Percentiles rank a stretch among this genome's conserved stretches.
These are phyloP conservation scores for Micrastur ruficollis DNA, from an alignment of 2,797 vertebrate species.

Conservation along the genomic window DNA sequence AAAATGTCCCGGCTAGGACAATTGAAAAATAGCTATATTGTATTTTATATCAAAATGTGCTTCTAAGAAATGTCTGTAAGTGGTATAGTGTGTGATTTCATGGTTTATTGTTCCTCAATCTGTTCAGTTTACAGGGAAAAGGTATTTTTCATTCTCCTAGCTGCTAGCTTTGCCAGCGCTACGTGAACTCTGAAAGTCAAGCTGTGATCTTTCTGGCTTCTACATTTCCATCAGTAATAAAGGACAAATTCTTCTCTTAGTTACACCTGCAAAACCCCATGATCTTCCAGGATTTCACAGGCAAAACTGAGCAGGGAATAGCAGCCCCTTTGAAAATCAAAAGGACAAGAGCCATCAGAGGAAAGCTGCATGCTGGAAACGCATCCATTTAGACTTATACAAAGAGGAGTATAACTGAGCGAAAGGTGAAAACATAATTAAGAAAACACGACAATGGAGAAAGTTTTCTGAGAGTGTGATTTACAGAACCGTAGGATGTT, in stretches of 20 bases:
- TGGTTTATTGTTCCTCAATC: not conserved
- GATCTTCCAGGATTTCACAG: not conserved
- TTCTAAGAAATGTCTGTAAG: not conserved
- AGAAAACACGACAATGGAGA: not conserved
- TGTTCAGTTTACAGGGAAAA: not conserved
- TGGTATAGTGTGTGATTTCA: conserved; percentile 3
- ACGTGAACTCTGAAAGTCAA: not conserved
- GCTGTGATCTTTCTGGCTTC: not conserved
- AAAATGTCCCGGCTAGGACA: not conserved
- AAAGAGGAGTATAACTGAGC: not conserved
- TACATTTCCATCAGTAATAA: not conserved
- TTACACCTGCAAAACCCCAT: not conserved
- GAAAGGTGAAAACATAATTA: not conserved
- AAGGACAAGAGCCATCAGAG: not conserved
- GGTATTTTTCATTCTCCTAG: not conserved
- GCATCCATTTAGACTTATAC: not conserved
- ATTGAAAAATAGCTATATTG: not conserved
- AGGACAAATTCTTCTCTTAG: not conserved
- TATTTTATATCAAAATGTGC: not conserved
- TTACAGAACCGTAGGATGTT: not conserved
- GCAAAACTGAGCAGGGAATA: not conserved
- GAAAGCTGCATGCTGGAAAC: not conserved
- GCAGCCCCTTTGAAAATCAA: not conserved
- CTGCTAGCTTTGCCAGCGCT: not conserved
- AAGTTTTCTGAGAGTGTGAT: not conserved